Percentiles rank a stretch among this genome's conserved stretches.
These are phyloP conservation scores for Chaitophorus viminalis DNA, from an alignment of 2,888 invertebrate species.

Conservation along the genomic window DNA sequence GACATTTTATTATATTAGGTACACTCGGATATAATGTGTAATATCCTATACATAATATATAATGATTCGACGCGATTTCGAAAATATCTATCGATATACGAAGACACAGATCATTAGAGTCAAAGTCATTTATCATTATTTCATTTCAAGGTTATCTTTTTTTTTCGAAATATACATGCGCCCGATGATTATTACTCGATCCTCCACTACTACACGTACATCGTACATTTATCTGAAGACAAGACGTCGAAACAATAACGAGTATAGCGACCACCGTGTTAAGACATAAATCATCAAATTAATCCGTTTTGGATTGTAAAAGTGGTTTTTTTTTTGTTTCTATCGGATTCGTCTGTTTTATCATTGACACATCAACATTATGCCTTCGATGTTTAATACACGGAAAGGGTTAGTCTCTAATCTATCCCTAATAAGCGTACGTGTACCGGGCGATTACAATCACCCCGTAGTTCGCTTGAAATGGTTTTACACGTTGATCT, in stretches of 20 bases:
- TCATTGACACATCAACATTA: neutral
- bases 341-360: neutral
- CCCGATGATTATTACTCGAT: neutral
- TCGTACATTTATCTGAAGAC: neutral
- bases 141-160: neutral
- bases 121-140: neutral
- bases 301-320: conserved; percentile 33
- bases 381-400: neutral
- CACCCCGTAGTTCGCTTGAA: neutral
- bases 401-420: neutral
- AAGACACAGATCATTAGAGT: conserved; percentile 3
- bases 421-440: neutral
- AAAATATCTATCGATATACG: neutral
- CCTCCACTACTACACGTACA: neutral
- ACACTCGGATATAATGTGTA: neutral
- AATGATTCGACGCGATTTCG: conserved; percentile 1
- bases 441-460: neutral
- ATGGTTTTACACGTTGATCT: neutral
- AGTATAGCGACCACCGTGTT: conserved; percentile 40
- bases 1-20: neutral
- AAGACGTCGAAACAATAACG: conserved; percentile 33
- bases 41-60: neutral
- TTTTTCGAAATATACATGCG: neutral
- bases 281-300: conserved; percentile 45
- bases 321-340: neutral